Base-by-base conservation (phyloP, 2,888 invertebrate genomes). In the Hydropsyche betteni region DNA sequence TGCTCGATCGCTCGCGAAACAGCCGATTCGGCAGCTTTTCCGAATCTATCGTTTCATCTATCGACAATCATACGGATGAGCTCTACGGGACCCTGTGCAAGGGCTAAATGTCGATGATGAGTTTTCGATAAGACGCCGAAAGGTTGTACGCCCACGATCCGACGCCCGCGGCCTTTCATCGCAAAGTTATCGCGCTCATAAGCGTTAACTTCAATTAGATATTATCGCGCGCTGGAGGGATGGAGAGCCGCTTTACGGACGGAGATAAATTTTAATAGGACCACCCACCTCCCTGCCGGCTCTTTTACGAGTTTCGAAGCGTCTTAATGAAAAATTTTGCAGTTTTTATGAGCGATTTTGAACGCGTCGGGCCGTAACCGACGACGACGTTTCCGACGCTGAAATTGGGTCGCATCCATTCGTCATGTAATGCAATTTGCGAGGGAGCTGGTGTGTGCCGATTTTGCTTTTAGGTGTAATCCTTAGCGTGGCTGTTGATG, bases 261-360 rank as follows among this genome's bases (percentile, higher is more conserved):
- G 76, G 68, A 76, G 77, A 79, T 79, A 79, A 79, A 79, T 79
- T 79, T 79, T 79, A 79, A 79, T 79, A 79, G 79, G 77, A 70
- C 64, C 70, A 71, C 75, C 69, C 69, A 44, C 16, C 44, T 14
- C 6, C 70, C 53, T 4, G 4, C 55, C 14, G 55, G 33, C 16
- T 69, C 77, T 72, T 79, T 79, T 83, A 83, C 81, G 81, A 83
- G 81, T 83, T 84, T 83, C 84, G 82, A 81, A 82, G 82, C 77
- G 75, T 83, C 81, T 84, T 84, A 85, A 85, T 86, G 86, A 86
- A 86, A 79, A 86, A 85, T 85, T 84, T 85, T 83, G 83, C 81
- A 82, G 82, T 82, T 85, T 86, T 86, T 85, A 86, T 83, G 85
- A 84, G 79, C 80, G 81, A 71, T 80, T 81, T 81, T 80, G 80